Conservation (phyloP, 2,113 vertebrate species). For the Ophiodon elongatus region DNA sequence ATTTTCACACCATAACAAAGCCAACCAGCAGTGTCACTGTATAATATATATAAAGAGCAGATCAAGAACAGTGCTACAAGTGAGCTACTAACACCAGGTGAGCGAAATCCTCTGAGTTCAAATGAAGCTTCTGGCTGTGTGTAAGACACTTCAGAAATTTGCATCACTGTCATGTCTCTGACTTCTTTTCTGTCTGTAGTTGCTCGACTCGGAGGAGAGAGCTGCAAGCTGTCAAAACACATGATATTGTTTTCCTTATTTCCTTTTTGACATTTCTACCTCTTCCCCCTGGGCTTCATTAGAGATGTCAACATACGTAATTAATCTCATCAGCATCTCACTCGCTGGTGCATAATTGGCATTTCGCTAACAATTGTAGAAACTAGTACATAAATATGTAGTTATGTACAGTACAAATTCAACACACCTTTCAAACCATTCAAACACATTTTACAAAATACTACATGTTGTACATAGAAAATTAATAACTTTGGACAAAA, state of each 20-base stretch:
- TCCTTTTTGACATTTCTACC: not conserved
- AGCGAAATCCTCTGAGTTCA: constrained; percentile 18
- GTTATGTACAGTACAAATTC: constrained; percentile 49
- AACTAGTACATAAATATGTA: constrained; percentile 28
- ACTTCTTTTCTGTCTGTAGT: constrained; percentile 22
- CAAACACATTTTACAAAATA: constrained; percentile 60
- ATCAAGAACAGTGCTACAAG: constrained; percentile 50
- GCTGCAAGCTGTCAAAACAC: constrained; percentile 14
- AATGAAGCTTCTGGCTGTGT: constrained; percentile 20
- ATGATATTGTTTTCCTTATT: not conserved
- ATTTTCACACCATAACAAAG: constrained; percentile 33
- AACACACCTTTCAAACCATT: constrained; percentile 16
- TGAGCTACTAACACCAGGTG: constrained; percentile 48
- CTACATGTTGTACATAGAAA: constrained; percentile 60
- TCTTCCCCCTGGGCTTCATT: constrained; percentile 13
- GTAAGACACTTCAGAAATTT: constrained; percentile 28
- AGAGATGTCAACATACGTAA: constrained; percentile 6
- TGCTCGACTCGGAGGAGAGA: not conserved
- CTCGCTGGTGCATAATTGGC: constrained; percentile 57
- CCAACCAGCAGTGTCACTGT: constrained; percentile 32
- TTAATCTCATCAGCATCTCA: constrained; percentile 24
- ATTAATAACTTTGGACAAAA: constrained; percentile 34
- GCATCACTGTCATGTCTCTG: constrained; percentile 41
- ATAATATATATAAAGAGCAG: constrained; percentile 22
- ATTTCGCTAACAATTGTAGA: constrained; percentile 43